Percentiles rank a stretch among this genome's conserved stretches.
These are phyloP conservation scores for Sphaerophoria taeniata DNA, from an alignment of 2,888 invertebrate genomes.

Conservation along the genomic window DNA sequence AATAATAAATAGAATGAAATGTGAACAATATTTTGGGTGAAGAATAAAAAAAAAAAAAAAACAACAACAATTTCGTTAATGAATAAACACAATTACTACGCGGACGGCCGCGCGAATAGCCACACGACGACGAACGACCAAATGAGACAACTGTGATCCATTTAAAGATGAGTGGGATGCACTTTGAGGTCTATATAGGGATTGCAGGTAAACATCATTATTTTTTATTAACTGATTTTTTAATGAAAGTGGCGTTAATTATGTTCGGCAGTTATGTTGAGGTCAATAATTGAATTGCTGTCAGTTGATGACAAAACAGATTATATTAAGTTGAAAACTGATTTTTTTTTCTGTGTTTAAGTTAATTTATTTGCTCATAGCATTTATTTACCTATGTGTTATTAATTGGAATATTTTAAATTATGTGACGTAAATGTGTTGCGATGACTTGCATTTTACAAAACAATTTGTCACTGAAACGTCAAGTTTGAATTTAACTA, in stretches of 20 bases:
- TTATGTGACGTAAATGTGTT: no score
- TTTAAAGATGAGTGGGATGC: slow-evolving; percentile 19
- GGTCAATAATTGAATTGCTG: slow-evolving; percentile 30
- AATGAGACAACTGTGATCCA: background rate
- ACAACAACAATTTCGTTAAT: slow-evolving; percentile 3
- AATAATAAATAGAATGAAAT: no score
- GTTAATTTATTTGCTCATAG: background rate
- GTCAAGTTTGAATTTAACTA: no score
- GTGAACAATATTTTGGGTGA: no score
- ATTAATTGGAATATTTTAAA: no score
- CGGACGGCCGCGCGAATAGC: no score
- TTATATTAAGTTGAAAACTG: background rate
- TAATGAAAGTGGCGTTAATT: slow-evolving; percentile 34
- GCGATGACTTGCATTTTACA: no score
- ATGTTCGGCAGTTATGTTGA: background rate
- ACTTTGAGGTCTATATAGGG: background rate
- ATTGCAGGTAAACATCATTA: background rate
- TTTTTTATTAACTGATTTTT: slow-evolving; percentile 32
- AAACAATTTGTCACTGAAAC: no score
- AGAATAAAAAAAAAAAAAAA: background rate
- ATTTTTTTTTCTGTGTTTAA: background rate
- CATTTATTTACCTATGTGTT: background rate
- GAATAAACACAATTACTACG: slow-evolving; percentile 11
- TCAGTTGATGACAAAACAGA: slow-evolving; percentile 8
- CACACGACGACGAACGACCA: background rate